Evolutionary conservation across 1,140 invertebrate genomes (phyloP).

Genomic region (Rhynchophorus ferrugineus): DNA sequence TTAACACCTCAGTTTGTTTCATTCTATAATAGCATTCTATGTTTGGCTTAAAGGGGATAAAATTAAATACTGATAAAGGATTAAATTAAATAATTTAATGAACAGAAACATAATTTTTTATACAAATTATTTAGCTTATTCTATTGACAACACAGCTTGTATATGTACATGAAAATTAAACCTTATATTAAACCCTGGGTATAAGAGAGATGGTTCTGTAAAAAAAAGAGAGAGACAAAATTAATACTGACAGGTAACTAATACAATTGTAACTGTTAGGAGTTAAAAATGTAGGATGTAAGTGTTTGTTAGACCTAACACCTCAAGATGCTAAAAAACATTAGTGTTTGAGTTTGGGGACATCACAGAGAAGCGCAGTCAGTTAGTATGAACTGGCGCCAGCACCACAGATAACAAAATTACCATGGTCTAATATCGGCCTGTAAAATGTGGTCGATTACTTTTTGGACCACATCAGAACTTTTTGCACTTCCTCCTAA

Average conservation of each 20-base stretch:
- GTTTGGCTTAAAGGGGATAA: too few relatives aligned
- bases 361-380: neutral
- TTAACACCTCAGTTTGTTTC: too few relatives aligned
- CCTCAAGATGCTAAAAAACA: too few relatives aligned
- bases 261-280: neutral
- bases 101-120: too few relatives aligned
- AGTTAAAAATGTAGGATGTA: neutral
- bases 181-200: neutral
- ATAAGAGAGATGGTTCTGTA: neutral
- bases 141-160: too few relatives aligned
- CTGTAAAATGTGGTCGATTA: constrained; percentile 54
- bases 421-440: constrained; percentile 39
- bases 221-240: neutral
- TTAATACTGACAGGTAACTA: neutral
- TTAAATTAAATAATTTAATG: too few relatives aligned
- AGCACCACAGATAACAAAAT: constrained; percentile 19
- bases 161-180: neutral
- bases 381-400: constrained; percentile 7
- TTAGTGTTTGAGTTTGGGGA: neutral
- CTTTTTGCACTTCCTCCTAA: constrained; percentile 59
- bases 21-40: too few relatives aligned
- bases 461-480: constrained; percentile 60
- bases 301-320: neutral
- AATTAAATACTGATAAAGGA: too few relatives aligned
- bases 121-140: too few relatives aligned